Evolutionary conservation across 2,888 invertebrate genomes (phyloP).

Genomic region (Amphipyra tragopoginis): DNA sequence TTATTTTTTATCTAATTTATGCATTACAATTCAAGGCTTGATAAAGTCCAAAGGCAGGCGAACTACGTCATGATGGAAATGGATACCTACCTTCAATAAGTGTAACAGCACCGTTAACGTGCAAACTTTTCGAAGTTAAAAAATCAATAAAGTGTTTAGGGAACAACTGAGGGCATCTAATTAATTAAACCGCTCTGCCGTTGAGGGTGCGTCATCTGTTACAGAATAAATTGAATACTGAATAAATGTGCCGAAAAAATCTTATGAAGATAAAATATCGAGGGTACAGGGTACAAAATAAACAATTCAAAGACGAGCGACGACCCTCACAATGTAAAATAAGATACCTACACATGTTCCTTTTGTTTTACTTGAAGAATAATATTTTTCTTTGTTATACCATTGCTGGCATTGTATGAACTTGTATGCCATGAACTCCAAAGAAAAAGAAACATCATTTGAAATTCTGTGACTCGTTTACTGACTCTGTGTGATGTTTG

Average conservation of each 20-base stretch:
- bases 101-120: background rate
- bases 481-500: conserved; percentile 7
- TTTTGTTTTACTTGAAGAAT: conserved; percentile 49
- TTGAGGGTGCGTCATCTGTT: conserved; percentile 50
- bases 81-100: background rate
- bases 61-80: no score
- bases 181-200: conserved; percentile 52
- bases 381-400: conserved; percentile 60
- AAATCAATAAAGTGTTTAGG: conserved; percentile 19
- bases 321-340: conserved; percentile 54
- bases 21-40: no score
- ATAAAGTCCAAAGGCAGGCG: no score
- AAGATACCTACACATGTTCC: conserved; percentile 49
- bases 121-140: background rate
- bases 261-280: conserved; percentile 55
- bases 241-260: conserved; percentile 57
- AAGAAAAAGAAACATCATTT: conserved; percentile 38
- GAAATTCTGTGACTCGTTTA: conserved; percentile 41
- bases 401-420: conserved; percentile 53
- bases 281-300: conserved; percentile 63
- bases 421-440: conserved; percentile 33
- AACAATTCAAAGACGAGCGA: conserved; percentile 62
- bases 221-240: conserved; percentile 60
- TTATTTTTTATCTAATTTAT: no score
- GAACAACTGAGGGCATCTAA: conserved; percentile 38